Percentiles rank a stretch among this genome's conserved stretches.
Evolutionary conservation across 2,113 vertebrate species (phyloP).

Genomic region (Amblyopsis rosae): DNA sequence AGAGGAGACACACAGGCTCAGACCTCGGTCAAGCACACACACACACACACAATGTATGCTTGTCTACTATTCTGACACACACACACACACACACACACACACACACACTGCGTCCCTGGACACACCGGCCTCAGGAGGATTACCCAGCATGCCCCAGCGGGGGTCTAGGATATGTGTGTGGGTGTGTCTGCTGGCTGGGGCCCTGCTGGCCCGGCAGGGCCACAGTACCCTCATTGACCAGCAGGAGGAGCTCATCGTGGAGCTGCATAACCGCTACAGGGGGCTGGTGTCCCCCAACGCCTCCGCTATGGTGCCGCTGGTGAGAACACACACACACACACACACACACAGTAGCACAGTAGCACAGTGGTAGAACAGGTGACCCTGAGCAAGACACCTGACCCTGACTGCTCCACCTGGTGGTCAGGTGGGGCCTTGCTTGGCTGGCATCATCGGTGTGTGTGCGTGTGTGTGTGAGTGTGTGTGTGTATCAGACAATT

Average conservation of each 20-base stretch:
- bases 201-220: conserved; percentile 50
- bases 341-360: neutral
- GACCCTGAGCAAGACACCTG: too few species aligned
- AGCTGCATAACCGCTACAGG: conserved; percentile 67
- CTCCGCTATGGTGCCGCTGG: conserved; percentile 65
- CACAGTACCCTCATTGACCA: conserved; percentile 54
- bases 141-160: conserved; percentile 50
- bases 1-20: neutral
- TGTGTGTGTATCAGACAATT: too few species aligned
- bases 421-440: too few species aligned
- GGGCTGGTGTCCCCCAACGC: conserved; percentile 59
- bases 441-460: too few species aligned
- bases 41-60: neutral
- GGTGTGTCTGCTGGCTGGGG: conserved; percentile 47
- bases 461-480: too few species aligned
- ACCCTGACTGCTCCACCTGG: too few species aligned
- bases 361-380: too few species aligned
- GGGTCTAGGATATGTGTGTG: conserved; percentile 30
- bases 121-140: conserved; percentile 33
- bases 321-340: conserved; percentile 34
- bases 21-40: neutral
- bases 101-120: conserved; percentile 27
- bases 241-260: conserved; percentile 67
- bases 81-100: neutral
- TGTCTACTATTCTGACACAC: conserved; percentile 7